A percentile compares a stretch with the other conserved stretches of the same genome.
Conservation (phyloP, 2,113 vertebrate genomes). For the Corythoichthys intestinalis region DNA sequence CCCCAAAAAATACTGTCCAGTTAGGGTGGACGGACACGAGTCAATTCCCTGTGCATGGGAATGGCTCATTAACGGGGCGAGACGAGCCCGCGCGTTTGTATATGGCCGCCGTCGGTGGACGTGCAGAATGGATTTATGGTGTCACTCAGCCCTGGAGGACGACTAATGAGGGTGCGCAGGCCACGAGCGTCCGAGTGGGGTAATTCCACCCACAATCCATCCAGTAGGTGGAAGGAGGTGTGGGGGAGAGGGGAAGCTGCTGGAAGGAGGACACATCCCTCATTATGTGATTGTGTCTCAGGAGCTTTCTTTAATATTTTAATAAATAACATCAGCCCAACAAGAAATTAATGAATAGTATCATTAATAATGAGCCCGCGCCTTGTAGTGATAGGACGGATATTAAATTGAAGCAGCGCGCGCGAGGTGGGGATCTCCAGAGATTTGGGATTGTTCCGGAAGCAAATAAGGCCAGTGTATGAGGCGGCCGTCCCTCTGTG, state of each 20-base stretch:
- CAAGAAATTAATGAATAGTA: conserved; percentile 99
- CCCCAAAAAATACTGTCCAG: conserved; percentile 67
- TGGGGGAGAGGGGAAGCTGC: conserved; percentile 11
- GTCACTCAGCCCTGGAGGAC: conserved; percentile 93
- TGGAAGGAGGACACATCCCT: conserved; percentile 85
- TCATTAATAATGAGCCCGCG: conserved; percentile 99
- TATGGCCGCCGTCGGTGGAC: conserved; percentile 77
- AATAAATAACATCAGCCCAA: conserved; percentile 99
- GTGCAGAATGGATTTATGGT: conserved; percentile 94
- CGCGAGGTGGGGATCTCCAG: conserved; percentile 84
- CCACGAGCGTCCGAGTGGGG: conserved; percentile 72
- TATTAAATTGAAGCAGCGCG: conserved; percentile 98
- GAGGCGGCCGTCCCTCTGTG: conserved; percentile 89
- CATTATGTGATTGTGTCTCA: conserved; percentile 92
- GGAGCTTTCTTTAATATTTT: conserved; percentile 99
- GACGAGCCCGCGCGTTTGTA: conserved; percentile 76
- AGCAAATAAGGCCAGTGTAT: conserved; percentile 97
- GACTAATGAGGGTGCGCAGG: conserved; percentile 90
- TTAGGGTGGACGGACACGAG: conserved; percentile 86
- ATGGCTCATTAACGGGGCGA: conserved; percentile 87
- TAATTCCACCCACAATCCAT: conserved; percentile 76
- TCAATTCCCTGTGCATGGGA: conserved; percentile 97
- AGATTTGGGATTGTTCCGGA: conserved; percentile 97
- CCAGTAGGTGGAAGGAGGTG: conserved; percentile 49
- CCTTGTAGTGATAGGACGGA: conserved; percentile 97